Conservation (phyloP, 2,797 vertebrate genomes). For the Dromococcyx pavoninus region DNA sequence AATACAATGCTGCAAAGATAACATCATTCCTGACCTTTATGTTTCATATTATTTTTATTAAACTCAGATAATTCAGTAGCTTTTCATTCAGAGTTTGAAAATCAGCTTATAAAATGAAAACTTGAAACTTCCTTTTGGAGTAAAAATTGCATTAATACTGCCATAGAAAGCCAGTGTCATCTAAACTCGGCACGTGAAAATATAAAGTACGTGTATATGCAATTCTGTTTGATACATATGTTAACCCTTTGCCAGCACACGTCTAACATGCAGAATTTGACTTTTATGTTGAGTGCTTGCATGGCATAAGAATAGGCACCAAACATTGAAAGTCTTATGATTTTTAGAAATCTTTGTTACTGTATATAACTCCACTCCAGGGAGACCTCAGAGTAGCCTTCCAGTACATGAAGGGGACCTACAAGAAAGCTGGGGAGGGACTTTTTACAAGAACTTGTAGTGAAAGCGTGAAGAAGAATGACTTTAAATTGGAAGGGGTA, state of each 20-base stretch:
- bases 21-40: constrained; percentile 8
- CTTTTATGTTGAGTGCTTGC: neutral
- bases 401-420: no score
- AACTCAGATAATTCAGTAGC: constrained; percentile 10
- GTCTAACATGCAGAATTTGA: neutral
- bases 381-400: no score
- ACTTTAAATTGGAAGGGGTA: no score
- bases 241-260: neutral
- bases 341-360: neutral
- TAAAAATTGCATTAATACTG: neutral
- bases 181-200: neutral
- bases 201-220: neutral
- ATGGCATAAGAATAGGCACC: neutral
- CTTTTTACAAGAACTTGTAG: no score
- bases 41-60: constrained; percentile 48
- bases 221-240: neutral
- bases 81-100: constrained; percentile 16
- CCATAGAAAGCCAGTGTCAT: neutral
- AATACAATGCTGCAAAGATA: constrained; percentile 28
- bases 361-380: neutral
- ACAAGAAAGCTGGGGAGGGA: no score
- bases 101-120: neutral
- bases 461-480: no score
- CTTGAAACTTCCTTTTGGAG: neutral
- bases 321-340: neutral